A percentile compares a stretch with the other conserved stretches of the same genome.
Evolutionary conservation across 1,140 invertebrate species (phyloP).

Genomic region (Adoxophyes honmai): DNA sequence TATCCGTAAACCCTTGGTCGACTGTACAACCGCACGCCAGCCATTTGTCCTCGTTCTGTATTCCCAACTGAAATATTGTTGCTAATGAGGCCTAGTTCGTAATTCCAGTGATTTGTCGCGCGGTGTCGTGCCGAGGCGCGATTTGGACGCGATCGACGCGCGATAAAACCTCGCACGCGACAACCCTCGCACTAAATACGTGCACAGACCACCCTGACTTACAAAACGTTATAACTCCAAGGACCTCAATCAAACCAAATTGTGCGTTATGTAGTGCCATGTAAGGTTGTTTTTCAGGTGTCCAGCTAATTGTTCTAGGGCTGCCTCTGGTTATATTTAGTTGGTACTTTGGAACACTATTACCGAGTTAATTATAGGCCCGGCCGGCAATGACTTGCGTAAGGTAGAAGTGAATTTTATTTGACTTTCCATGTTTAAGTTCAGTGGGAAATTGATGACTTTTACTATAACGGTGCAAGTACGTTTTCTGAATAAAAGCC

Average conservation of each 20-base stretch:
- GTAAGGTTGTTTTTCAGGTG: not conserved
- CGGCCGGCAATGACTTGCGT: conserved; percentile 19
- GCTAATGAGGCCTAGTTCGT: conserved; percentile 55
- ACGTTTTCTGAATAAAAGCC: too few relatives aligned
- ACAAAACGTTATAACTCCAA: not conserved
- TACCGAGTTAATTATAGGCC: conserved; percentile 24
- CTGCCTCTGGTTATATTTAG: not conserved
- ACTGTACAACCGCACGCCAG: not conserved
- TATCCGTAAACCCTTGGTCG: too few relatives aligned
- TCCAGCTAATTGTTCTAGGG: not conserved
- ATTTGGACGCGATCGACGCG: conserved; percentile 35
- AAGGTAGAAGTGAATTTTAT: conserved; percentile 20
- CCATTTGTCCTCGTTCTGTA: conserved; percentile 28
- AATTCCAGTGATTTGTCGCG: conserved; percentile 59
- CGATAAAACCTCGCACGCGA: conserved; percentile 22
- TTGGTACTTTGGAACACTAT: conserved; percentile 12
- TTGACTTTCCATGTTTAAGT: conserved; percentile 17
- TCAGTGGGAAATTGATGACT: conserved; percentile 11
- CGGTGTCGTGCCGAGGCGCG: conserved; percentile 37
- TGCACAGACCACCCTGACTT: not conserved
- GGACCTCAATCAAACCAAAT: not conserved
- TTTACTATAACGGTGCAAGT: not conserved
- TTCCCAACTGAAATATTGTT: conserved; percentile 42
- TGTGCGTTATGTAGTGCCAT: not conserved
- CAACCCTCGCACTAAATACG: conserved; percentile 9